A percentile compares a stretch with the other conserved stretches of the same genome.
Evolutionary conservation across 2,113 vertebrate species (phyloP).

Genomic region (Charina bottae): DNA sequence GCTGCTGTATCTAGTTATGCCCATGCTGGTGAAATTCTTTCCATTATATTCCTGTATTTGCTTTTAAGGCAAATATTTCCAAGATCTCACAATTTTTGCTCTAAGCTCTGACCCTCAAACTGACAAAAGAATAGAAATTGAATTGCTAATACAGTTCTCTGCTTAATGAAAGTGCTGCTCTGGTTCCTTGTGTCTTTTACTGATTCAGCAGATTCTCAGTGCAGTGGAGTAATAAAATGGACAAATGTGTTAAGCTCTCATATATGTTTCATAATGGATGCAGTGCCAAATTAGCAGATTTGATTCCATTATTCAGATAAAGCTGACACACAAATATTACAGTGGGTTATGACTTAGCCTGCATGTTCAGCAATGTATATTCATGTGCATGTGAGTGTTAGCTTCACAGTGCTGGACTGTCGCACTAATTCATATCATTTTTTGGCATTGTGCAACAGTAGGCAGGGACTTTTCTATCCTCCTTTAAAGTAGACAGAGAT

Average conservation of each 20-base stretch:
- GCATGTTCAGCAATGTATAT: background rate
- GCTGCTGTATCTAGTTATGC: background rate
- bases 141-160: slow-evolving; percentile 25
- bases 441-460: background rate
- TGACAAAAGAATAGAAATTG: slow-evolving; percentile 26
- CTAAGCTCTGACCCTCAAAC: slow-evolving; percentile 14
- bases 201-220: slow-evolving; percentile 25
- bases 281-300: background rate
- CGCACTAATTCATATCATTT: background rate
- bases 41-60: background rate
- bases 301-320: slow-evolving; percentile 1
- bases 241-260: slow-evolving; percentile 22
- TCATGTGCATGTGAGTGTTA: background rate
- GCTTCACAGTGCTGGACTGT: background rate
- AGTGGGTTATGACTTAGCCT: background rate
- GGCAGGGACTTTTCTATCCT: background rate
- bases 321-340: background rate
- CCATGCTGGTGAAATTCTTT: background rate
- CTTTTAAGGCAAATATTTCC: background rate
- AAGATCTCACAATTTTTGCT: slow-evolving; percentile 21
- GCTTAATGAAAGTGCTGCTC: slow-evolving; percentile 9
- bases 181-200: slow-evolving; percentile 3
- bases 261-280: slow-evolving; percentile 21
- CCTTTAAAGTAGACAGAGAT: background rate
- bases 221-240: background rate